Base-by-base conservation (phyloP, 1,140 invertebrate species). In the Hirudo medicinalis region DNA sequence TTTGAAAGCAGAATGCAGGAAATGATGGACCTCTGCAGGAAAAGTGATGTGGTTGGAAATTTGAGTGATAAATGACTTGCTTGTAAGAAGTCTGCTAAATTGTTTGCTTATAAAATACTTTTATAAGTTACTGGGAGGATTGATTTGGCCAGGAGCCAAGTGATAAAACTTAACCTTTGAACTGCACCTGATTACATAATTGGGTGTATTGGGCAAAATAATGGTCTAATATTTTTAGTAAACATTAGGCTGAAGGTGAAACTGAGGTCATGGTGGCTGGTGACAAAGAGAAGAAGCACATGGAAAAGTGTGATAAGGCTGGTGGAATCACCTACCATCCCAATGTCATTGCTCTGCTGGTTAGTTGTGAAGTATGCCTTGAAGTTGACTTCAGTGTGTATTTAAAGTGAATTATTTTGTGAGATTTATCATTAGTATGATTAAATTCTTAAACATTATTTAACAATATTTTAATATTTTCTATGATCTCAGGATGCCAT, bases 241-340 rank as follows among this genome's bases (percentile, higher is more conserved):
- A 36, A 2, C 6, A 15, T 49, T 43, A 71, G 73, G 55, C 70
- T 71, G 72, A 63, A 66, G 72, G 72, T 53, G 69, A 70, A 55
- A 55, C 29, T 8, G 74, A 76, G 55, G 89, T 96, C 0, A 74
- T 93, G 60, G 86, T 93, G 4, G 85, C 91, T 71, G 93, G 93
- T 0, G 93, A 96, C 81, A 89, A 89, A 32, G 92, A 95, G 79
- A 84, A 83, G 71, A 77, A 78, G 3, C 86, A 89, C 55, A 89
- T 89, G 82, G 79, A 82, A 20, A 82, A 86, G 73, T 88, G 90
- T 0, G 84, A 89, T 53, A 74, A 77, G 20, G 82, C 85, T 27
- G 90, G 90, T 13, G 91, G 91, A 0, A 88, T 95, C 54, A 78
- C 81, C 9, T 95, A 94, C 81, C 87, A 90, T 74, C 81, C 85